Evolutionary conservation across 2,888 invertebrate genomes (phyloP), one percentile per base, ranked within the genome.

Genomic region (Plutella xylostella): DNA sequence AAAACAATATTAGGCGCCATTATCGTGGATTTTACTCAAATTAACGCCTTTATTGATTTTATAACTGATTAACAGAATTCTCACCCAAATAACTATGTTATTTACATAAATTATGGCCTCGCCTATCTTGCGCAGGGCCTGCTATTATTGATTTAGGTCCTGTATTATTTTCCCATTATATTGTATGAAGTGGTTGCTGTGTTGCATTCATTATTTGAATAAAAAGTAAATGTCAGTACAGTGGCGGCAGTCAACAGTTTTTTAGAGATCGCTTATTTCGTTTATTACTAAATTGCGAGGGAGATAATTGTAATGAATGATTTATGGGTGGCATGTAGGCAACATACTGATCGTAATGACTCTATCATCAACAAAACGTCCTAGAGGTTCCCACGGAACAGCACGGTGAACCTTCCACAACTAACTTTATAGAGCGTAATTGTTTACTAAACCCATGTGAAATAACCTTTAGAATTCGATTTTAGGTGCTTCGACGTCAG

Each of bases 91-190:
- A 56, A 61, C 25, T 25, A 15, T 39, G 9, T 25, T n/a, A 22
- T n/a, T 17, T 39, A 22, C 22, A 22, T 39, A 22, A 22, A 39
- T 25, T 4, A 39, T 7, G 2, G 9, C 25, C 15, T n/a, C n/a
- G n/a, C n/a, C 39, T 1, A 22, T 21, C 22, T 21, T 21, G 22
- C 22, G 39, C 22, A 15, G 19, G 25, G n/a, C 12, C 15, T 25
- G 9, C 25, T 11, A 39, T 25, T 22, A 15, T 65, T 61, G 61
- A 63, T 60, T 63, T 51, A 55, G 61, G 48, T 48, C 56, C 42
- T 48, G 46, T 56, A 62, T 69, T 68, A 70, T 63, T 62, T 63
- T 63, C 53, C 47, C 61, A 65, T 66, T 65, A 62, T 11, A 22
- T 15, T 7, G n/a, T 2, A 12, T 22, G 18, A 22, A 17, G 15